These are phyloP conservation scores for Chionodraco myersi DNA, from an alignment of 2,113 vertebrate genomes.

Conservation along the genomic window DNA sequence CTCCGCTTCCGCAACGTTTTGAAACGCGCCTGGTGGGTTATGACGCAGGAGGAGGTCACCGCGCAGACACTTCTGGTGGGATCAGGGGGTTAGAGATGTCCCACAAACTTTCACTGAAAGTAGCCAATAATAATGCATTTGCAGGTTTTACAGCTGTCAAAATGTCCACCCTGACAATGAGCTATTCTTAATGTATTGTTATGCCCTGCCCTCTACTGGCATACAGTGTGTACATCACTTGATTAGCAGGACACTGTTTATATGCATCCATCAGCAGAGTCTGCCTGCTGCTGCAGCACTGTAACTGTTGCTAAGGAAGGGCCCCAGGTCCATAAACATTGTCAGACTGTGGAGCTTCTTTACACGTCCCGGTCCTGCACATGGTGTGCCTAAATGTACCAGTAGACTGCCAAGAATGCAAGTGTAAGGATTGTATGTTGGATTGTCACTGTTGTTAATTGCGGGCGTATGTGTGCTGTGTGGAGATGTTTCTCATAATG, in stretches of 20 bases:
- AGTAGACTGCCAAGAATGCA: neutral
- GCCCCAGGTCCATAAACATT: neutral
- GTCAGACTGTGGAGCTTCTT: neutral
- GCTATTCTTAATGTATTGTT: neutral
- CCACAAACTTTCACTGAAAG: neutral
- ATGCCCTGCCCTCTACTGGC: constrained; percentile 8
- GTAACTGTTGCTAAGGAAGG: neutral
- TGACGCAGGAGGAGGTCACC: too few relatives aligned
- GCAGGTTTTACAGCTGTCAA: neutral
- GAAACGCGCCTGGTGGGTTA: too few relatives aligned
- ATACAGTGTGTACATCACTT: neutral
- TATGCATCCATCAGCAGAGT: too few relatives aligned
- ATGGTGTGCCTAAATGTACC: neutral
- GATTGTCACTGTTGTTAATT: too few relatives aligned
- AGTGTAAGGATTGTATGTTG: too few relatives aligned
- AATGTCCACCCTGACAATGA: neutral
- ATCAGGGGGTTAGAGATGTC: neutral
- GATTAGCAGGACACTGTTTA: neutral
- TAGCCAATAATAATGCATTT: neutral
- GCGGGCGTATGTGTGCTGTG: too few relatives aligned
- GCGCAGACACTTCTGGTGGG: too few relatives aligned
- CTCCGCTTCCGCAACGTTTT: too few relatives aligned
- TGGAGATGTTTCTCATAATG: too few relatives aligned
- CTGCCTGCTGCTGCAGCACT: too few relatives aligned
- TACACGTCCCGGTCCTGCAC: neutral